Base-by-base conservation (phyloP, 2,888 invertebrate species). In the Dynastes hyllus region DNA sequence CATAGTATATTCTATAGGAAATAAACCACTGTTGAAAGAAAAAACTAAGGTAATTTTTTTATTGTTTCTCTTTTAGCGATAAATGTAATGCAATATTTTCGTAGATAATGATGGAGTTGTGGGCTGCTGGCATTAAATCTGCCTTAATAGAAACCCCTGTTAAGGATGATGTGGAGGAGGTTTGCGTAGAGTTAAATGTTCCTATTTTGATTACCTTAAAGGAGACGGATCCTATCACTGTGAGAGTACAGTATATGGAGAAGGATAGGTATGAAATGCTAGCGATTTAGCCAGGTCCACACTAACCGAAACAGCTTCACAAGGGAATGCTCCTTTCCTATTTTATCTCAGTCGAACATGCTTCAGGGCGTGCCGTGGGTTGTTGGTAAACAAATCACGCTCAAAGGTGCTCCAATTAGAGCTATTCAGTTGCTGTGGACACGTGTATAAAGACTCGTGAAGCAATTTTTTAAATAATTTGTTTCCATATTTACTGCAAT, bases 71-170 rank as follows among this genome's bases (percentile, higher is more conserved):
- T 22, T 45, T 22, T 67, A 22, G n/a, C 53, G 69, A 5, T 5
- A 13, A 29, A 22, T 81, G 82, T 69, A 63, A 67, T 66, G 75
- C 53, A 50, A 67, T 53, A 76, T 13, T 67, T 75, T 85, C 85
- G 65, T 80, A 89, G 88, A 89, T 93, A 13, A 86, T 93, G 80
- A 90, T 90, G 58, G 91, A 94, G 65, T 90, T 97, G 11, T 96
- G 97, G 95, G 89, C 91, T 0, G 91, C 92, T 0, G 95, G 95
- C 0, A 91, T 95, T 77, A 91, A 91, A 79, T 92, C 93, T 27
- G 91, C 91, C 45, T 90, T 93, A 76, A 90, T 94, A 37, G 94
- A 95, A 85, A 90, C 91, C 0, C 85, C 87, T 2, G 92, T 90
- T 63, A 87, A 92, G 2, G 93, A 94, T 85, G 95, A 95, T 80